Percentiles rank a stretch among this genome's conserved stretches.
phyloP scores from a whole-genome alignment of 2,888 invertebrate genomes.

The Tetramorium bicarinatum region DNA sequence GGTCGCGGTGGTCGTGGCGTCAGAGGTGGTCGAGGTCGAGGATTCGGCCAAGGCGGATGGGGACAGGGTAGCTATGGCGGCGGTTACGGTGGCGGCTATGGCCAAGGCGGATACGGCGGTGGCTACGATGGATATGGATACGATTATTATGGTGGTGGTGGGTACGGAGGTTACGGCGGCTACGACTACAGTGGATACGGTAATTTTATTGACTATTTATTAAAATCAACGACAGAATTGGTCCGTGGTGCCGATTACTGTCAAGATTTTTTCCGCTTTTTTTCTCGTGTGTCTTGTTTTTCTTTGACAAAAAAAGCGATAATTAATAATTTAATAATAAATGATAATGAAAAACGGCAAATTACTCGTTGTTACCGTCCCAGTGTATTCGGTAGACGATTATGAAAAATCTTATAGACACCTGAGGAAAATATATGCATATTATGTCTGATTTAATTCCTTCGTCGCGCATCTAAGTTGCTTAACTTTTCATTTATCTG shows the following conservation, averaged over 20 bases:
- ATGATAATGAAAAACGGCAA: conserved; percentile 52
- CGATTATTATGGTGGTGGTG: conserved; percentile 89
- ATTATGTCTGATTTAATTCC: conserved; percentile 46
- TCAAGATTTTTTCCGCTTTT: conserved; percentile 63
- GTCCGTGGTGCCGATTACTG: conserved; percentile 55
- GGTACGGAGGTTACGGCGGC: conserved; percentile 94
- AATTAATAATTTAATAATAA: conserved; percentile 24
- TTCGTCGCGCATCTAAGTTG: not conserved
- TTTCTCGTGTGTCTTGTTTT: conserved; percentile 47
- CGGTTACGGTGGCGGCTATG: conserved; percentile 90
- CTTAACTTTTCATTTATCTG: not conserved
- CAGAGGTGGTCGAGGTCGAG: conserved; percentile 88
- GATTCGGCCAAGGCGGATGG: conserved; percentile 86
- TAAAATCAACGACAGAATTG: conserved; percentile 62
- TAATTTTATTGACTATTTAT: conserved; percentile 88
- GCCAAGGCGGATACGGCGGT: conserved; percentile 90
- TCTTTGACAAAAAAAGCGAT: conserved; percentile 8
- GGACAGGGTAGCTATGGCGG: conserved; percentile 90
- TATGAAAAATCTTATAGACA: conserved; percentile 53
- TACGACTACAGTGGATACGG: conserved; percentile 94
- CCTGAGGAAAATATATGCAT: conserved; percentile 35
- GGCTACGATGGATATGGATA: conserved; percentile 93
- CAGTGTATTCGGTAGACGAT: conserved; percentile 74
- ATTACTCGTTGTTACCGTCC: conserved; percentile 70
- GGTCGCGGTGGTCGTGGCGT: conserved; percentile 90